Evolutionary conservation across 2,888 invertebrate species (phyloP), one percentile per base, ranked within the genome.

Genomic region (Pseudococcus viburni): DNA sequence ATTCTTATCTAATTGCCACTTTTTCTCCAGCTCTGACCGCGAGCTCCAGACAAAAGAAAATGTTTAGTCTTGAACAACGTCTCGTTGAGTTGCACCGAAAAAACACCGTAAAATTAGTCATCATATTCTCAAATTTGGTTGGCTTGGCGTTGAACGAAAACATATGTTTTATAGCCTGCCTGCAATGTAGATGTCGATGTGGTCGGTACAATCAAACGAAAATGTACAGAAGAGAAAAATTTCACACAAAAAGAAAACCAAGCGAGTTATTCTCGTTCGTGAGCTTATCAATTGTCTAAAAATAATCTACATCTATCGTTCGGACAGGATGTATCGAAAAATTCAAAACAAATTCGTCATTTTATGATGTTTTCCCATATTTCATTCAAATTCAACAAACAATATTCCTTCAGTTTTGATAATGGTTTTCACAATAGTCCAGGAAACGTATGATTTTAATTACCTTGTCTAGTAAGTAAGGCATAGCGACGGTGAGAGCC

Each of bases 1-100:
- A 73, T 73, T 73, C 68, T 73, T 73, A 73, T 73, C 68, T 6
- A 73, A 73, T 73, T n/a, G 68, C 26, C 26, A 73, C 26, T 33
- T 73, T 33, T 73, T 73, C 33, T 9, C 26, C 33, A 73, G 33
- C 22, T 73, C 12, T 73, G 12, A 11, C 26, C 68, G 33, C 33
- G 12, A 12, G 33, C 12, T 73, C 68, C 12, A 15, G 12, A 73
- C 68, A 73, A 33, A 33, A 73, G 22, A 33, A 73, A 73, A 73
- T 59, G 59, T 73, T 73, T 26, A 73, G 68, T 73, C 68, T 22
- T 73, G 26, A 73, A 73, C 68, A 59, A 59, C 26, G 26, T 33
- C 26, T 59, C 59, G 59, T 19, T 19, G 59, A n/a, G 19, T 7
- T 19, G 59, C 26, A 33, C 26, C 26, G 26, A 33, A 33, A 33